Conservation (phyloP, 2,113 vertebrate species). For the Cinclus mexicanus region DNA sequence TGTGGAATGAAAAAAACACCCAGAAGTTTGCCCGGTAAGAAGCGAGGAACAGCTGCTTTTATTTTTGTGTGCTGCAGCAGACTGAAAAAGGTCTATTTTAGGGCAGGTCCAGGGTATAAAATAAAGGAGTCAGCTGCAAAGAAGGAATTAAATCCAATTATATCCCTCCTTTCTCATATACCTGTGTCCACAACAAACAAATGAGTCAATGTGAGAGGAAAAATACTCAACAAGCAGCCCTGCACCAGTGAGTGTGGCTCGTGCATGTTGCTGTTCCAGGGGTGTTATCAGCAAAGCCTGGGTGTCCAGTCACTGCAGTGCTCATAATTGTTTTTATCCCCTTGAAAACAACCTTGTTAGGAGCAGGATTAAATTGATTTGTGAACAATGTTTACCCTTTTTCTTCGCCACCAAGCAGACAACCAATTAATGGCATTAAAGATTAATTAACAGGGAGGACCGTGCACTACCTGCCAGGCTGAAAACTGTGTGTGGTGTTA, state of each 20-base stretch:
- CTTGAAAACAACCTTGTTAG: slow-evolving; percentile 56
- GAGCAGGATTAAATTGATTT: slow-evolving; percentile 74
- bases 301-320: not conserved
- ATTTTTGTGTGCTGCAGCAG: not conserved
- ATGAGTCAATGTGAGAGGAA: slow-evolving; percentile 62
- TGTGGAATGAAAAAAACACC: not conserved
- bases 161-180: slow-evolving; percentile 26
- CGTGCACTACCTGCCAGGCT: slow-evolving; percentile 21
- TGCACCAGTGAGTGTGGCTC: not conserved
- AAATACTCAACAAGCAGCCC: slow-evolving; percentile 61
- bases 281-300: slow-evolving; percentile 20
- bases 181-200: slow-evolving; percentile 63
- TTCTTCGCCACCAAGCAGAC: slow-evolving; percentile 62
- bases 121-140: not conserved
- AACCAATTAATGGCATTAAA: slow-evolving; percentile 77
- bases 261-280: slow-evolving; percentile 16
- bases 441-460: slow-evolving; percentile 68
- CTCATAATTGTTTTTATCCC: slow-evolving; percentile 51
- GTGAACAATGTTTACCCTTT: slow-evolving; percentile 65
- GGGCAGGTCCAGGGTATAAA: not conserved
- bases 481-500: not conserved
- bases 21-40: not conserved
- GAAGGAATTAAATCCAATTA: not conserved
- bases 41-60: not conserved
- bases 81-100: not conserved